Evolutionary conservation across 2,797 vertebrate species (phyloP).

Genomic region (Decapterus maruadsi): DNA sequence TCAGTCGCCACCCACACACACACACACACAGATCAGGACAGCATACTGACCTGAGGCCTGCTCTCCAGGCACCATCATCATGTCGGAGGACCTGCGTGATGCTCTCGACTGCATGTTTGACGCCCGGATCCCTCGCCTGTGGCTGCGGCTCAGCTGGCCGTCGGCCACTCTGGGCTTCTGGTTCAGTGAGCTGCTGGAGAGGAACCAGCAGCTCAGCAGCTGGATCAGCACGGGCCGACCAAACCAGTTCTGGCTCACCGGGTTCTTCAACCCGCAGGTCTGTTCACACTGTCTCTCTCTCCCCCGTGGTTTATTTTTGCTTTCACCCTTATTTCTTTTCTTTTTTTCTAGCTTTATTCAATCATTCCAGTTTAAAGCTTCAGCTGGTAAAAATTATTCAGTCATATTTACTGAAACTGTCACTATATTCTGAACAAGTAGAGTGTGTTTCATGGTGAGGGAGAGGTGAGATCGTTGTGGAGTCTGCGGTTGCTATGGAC

Average conservation of each 20-base stretch:
- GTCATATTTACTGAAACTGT: too few relatives aligned
- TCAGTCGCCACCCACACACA: slow-evolving; percentile 53
- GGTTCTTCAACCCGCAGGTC: slow-evolving; percentile 93
- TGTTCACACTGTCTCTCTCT: background rate
- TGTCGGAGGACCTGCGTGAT: slow-evolving; percentile 90
- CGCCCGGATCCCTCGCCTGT: slow-evolving; percentile 86
- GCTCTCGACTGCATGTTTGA: slow-evolving; percentile 89
- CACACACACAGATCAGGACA: background rate
- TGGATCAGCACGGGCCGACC: slow-evolving; percentile 87
- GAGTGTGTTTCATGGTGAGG: too few relatives aligned
- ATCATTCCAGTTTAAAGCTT: too few relatives aligned
- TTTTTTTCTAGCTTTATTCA: too few relatives aligned
- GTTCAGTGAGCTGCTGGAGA: slow-evolving; percentile 91
- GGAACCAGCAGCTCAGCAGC: slow-evolving; percentile 88
- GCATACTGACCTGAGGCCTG: too few relatives aligned
- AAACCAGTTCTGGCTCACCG: slow-evolving; percentile 90
- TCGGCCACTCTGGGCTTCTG: slow-evolving; percentile 90
- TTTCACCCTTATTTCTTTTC: too few relatives aligned
- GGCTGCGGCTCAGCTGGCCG: slow-evolving; percentile 90
- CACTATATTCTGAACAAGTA: too few relatives aligned
- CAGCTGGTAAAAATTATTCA: too few relatives aligned
- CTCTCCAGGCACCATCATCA: slow-evolving; percentile 87
- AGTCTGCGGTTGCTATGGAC: too few relatives aligned
- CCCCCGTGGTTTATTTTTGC: too few relatives aligned
- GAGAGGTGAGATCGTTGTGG: too few relatives aligned